These are phyloP conservation scores for Agonum fuliginosum DNA, from an alignment of 2,888 invertebrate species.

Conservation along the genomic window DNA sequence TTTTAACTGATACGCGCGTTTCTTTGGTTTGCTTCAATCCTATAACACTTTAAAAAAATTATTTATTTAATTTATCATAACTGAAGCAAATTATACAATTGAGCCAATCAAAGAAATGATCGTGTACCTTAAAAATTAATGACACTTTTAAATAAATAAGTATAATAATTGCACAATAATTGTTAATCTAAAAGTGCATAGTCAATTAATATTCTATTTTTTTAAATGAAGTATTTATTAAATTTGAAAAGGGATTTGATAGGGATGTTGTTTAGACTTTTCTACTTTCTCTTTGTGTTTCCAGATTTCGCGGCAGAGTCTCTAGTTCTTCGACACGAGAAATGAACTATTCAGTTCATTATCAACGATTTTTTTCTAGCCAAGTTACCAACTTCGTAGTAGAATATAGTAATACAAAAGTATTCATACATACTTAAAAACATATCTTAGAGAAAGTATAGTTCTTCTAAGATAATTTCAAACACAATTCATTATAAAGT, in stretches of 20 bases:
- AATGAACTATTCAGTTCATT: constrained; percentile 42
- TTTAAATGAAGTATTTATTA: constrained; percentile 1
- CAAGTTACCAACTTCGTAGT: constrained; percentile 15
- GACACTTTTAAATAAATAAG: neutral
- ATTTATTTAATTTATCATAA: neutral
- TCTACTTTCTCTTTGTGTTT: constrained; percentile 74
- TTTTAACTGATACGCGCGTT: constrained; percentile 4
- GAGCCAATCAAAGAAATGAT: constrained; percentile 45
- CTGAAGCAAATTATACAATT: neutral
- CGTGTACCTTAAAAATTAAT: constrained; percentile 33
- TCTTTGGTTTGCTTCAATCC: constrained; percentile 44
- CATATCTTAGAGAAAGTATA: too few species aligned
- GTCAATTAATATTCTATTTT: neutral
- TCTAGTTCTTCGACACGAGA: constrained; percentile 46
- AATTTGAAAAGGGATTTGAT: constrained; percentile 9
- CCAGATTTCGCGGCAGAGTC: constrained; percentile 69
- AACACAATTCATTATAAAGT: neutral
- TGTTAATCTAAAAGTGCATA: constrained; percentile 2
- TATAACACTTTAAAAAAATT: neutral
- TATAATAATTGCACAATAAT: constrained; percentile 22
- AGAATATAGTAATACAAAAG: constrained; percentile 12
- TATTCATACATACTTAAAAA: too few species aligned
- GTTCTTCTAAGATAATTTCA: too few species aligned
- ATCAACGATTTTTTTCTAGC: constrained; percentile 50
- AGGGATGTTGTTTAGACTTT: constrained; percentile 68